Evolutionary conservation across 1,140 invertebrate species (phyloP), one percentile per base, ranked within the genome.

Genomic region (Pantala flavescens): DNA sequence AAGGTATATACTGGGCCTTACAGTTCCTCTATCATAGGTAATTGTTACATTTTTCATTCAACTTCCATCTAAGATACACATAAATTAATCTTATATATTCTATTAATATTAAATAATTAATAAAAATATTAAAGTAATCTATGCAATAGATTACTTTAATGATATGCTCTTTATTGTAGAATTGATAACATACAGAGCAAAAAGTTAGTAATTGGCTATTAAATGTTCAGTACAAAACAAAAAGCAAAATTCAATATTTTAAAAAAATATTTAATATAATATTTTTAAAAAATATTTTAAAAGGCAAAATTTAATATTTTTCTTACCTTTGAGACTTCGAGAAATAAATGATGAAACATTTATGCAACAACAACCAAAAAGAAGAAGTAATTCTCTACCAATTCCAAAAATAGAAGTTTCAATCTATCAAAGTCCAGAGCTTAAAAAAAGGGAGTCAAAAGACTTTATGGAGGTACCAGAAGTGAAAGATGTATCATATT

Each of bases 371-470:
- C 90, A 91, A 77, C 92, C 90, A 2, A 84, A 94, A 74, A 89
- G 91, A 79, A 84, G 96, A 73, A 97, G 95, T 78, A 95, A 94
- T 80, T 98, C 96, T 0, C 83, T 98, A 71, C 96, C 96, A 0
- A 95, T 96, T 81, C 94, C 94, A 12, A 95, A 97, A 86, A 94
- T 95, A 71, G 91, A 95, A 82, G 89, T 96, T 5, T 93, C 93
- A 0, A 84, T 94, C 73, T 93, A 93, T 80, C 90, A 93, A 78
- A 91, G 88, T 77, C 87, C 88, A 0, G 90, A 92, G 70, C 86
- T 85, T 23, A 90, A 89, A 76, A 87, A 84, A 74, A 89, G 88
- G 78, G 87, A 88, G 2, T 81, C 87, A 3, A 92, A 91, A 81
- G 91, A 91, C 78, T 90, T 90, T 76, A 91, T 91, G 71, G 91